phyloP scores from a whole-genome alignment of 2,797 vertebrate species.

The Apogon talboti region DNA sequence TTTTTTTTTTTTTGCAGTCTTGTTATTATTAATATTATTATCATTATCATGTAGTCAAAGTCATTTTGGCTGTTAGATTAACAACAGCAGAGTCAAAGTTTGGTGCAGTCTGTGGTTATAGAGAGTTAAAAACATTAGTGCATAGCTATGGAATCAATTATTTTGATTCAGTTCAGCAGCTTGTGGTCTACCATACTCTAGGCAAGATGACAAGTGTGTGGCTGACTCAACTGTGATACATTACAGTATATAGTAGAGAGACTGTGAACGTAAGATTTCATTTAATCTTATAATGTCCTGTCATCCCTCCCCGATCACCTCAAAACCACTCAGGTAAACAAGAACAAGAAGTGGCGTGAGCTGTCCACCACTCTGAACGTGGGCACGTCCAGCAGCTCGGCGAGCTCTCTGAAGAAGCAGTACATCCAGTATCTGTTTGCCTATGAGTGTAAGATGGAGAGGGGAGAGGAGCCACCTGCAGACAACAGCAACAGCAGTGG shows the following conservation, averaged over 20 bases:
- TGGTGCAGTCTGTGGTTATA: constrained; percentile 23
- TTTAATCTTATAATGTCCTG: constrained; percentile 8
- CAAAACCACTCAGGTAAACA: constrained; percentile 88
- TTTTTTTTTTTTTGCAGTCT: not conserved
- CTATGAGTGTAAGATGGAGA: constrained; percentile 95
- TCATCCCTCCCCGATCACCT: not conserved
- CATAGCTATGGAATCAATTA: constrained; percentile 13
- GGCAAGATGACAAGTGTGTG: constrained; percentile 40
- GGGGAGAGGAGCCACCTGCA: constrained; percentile 93
- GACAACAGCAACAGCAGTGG: constrained; percentile 85
- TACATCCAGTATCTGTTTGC: constrained; percentile 98
- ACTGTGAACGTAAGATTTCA: not conserved
- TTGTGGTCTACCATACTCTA: constrained; percentile 26
- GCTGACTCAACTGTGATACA: constrained; percentile 7
- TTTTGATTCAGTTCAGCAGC: constrained; percentile 41
- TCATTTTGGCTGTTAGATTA: constrained; percentile 11
- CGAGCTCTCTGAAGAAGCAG: constrained; percentile 96
- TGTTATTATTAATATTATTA: too few species aligned
- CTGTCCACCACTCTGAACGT: constrained; percentile 89
- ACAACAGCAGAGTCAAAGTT: constrained; percentile 4
- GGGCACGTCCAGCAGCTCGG: constrained; percentile 93
- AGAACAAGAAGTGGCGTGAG: constrained; percentile 98
- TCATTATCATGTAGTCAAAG: not conserved
- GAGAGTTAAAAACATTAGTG: constrained; percentile 18
- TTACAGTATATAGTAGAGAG: constrained; percentile 3